phyloP scores from a whole-genome alignment of 2,113 vertebrate species.

The Todiramphus saurophagus region DNA sequence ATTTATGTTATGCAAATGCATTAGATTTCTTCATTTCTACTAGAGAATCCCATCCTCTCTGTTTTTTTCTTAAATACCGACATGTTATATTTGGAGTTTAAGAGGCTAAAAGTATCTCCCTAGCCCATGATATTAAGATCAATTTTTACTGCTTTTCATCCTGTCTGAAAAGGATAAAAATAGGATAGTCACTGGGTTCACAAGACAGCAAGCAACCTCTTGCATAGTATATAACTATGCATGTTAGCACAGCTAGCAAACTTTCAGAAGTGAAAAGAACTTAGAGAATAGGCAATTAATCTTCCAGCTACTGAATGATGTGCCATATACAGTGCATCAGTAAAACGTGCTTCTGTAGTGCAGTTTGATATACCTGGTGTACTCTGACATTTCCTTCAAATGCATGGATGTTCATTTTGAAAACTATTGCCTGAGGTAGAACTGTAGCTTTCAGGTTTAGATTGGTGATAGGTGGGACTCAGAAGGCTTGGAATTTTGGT shows the following conservation, averaged over 20 bases:
- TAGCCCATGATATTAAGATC: neutral
- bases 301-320: neutral
- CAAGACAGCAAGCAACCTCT: neutral
- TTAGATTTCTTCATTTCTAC: neutral
- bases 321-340: neutral
- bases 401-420: neutral
- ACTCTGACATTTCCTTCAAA: constrained; percentile 37
- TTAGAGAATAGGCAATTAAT: neutral
- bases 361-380: neutral
- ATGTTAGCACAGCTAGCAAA: neutral
- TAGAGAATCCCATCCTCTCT: neutral
- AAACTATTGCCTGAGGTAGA: neutral
- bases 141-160: neutral
- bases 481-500: neutral
- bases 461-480: neutral
- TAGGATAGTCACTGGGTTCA: neutral
- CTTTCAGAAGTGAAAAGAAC: neutral
- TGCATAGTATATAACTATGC: neutral
- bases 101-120: neutral
- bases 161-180: neutral
- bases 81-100: neutral
- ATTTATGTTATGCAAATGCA: neutral
- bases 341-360: neutral
- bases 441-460: neutral
- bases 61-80: neutral